Evolutionary conservation across 2,113 vertebrate genomes (phyloP).

Genomic region (Ictalurus furcatus): DNA sequence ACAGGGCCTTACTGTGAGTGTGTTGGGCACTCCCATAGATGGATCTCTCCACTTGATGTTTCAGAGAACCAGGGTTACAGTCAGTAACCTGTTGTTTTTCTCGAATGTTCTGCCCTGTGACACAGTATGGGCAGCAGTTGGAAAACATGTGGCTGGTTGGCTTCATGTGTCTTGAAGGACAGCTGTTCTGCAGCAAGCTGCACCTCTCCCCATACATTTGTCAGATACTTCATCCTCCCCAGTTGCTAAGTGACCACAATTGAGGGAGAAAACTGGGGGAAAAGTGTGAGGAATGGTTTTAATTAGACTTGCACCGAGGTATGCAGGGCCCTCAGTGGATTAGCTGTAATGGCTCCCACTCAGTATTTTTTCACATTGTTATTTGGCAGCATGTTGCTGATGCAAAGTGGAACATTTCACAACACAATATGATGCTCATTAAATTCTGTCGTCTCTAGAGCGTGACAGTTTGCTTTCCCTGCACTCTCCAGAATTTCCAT

Average conservation of each 20-base stretch:
- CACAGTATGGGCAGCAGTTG: background rate
- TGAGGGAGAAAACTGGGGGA: background rate
- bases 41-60: no score
- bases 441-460: background rate
- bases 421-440: conserved; percentile 11
- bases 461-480: background rate
- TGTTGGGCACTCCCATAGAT: no score
- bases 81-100: background rate
- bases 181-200: no score
- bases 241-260: background rate
- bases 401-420: background rate
- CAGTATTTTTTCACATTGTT: background rate
- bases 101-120: background rate
- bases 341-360: background rate
- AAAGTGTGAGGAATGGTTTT: background rate
- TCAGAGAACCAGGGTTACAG: no score
- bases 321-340: background rate
- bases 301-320: background rate
- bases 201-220: no score
- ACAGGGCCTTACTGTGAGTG: no score
- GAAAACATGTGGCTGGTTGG: background rate
- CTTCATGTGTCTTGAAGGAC: background rate
- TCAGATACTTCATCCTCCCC: background rate
- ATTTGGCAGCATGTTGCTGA: conserved; percentile 14
- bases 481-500: conserved; percentile 50